A percentile compares a stretch with the other conserved stretches of the same genome.
phyloP scores from a whole-genome alignment of 2,797 vertebrate species.

The Gymnothorax javanicus region DNA sequence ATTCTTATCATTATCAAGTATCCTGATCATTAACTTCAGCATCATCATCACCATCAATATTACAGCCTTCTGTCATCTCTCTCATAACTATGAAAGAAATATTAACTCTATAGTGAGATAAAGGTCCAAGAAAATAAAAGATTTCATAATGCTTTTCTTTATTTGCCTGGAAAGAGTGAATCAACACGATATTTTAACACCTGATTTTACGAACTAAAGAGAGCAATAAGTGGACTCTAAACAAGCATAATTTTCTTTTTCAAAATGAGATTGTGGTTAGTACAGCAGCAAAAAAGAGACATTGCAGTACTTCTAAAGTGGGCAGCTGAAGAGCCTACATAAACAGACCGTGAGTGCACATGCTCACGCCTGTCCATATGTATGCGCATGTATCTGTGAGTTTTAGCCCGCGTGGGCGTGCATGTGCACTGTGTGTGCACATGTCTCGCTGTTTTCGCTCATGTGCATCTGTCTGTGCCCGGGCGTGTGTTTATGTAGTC shows the following conservation, averaged over 20 bases:
- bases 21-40: not conserved
- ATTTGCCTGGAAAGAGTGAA: not conserved
- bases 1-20: not conserved
- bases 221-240: slow-evolving; percentile 22
- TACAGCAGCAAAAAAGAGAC: slow-evolving; percentile 23
- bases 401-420: not conserved
- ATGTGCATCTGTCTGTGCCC: not conserved
- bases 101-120: not conserved
- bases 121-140: not conserved
- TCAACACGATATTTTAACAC: not conserved
- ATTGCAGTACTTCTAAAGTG: slow-evolving; percentile 23
- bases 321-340: slow-evolving; percentile 7
- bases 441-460: no score
- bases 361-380: not conserved
- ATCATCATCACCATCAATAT: not conserved
- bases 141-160: not conserved
- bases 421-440: not conserved
- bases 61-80: not conserved
- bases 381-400: not conserved
- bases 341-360: no score
- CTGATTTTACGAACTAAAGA: not conserved
- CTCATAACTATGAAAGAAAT: not conserved
- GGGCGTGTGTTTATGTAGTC: slow-evolving; percentile 36
- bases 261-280: slow-evolving; percentile 12
- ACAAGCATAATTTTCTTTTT: slow-evolving; percentile 22